A percentile compares a stretch with the other conserved stretches of the same genome.
phyloP scores from a whole-genome alignment of 2,888 invertebrate species.

The Chrysopilus asiliformis region DNA sequence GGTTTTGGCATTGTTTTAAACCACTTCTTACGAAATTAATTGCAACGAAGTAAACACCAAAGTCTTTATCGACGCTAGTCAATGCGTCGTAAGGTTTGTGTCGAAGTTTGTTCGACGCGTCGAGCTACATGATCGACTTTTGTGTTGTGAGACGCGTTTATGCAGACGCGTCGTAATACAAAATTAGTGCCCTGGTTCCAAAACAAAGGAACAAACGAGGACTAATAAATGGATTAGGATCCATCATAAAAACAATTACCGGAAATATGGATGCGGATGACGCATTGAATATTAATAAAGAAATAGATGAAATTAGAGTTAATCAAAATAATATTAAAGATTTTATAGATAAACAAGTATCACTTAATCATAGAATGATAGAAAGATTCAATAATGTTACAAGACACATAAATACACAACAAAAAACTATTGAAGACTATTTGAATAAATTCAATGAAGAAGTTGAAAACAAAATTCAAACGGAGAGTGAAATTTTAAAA shows the following conservation, averaged over 20 bases:
- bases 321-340: background rate
- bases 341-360: background rate
- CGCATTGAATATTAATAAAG: conserved; percentile 1
- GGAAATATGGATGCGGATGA: conserved; percentile 7
- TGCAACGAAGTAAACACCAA: too few species aligned
- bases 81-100: too few species aligned
- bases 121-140: too few species aligned
- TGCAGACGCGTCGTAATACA: too few species aligned
- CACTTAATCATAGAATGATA: conserved; percentile 7
- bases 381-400: conserved; percentile 7
- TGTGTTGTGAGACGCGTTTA: too few species aligned
- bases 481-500: background rate
- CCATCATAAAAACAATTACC: conserved; percentile 5
- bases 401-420: conserved; percentile 7
- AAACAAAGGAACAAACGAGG: conserved; percentile 5
- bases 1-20: too few species aligned
- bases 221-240: conserved; percentile 7
- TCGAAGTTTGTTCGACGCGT: too few species aligned
- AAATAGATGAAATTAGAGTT: conserved; percentile 1
- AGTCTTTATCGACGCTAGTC: too few species aligned
- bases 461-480: conserved; percentile 2
- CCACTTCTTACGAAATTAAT: too few species aligned
- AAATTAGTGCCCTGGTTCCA: conserved; percentile 2
- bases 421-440: conserved; percentile 4
- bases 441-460: conserved; percentile 1